Evolutionary conservation across 2,888 invertebrate species (phyloP).

Genomic region (Oxyteleia sp.): DNA sequence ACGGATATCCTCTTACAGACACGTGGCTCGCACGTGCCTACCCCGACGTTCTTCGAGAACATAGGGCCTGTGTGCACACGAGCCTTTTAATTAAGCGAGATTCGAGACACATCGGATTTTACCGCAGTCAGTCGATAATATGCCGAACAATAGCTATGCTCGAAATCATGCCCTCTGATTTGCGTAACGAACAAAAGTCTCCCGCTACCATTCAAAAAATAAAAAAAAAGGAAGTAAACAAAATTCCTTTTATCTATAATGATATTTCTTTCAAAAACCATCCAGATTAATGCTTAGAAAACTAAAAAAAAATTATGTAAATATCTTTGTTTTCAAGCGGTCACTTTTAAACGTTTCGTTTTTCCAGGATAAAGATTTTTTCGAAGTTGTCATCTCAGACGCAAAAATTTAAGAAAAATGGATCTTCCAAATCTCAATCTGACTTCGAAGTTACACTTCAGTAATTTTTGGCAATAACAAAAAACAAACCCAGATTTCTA

Average conservation of each 20-base stretch:
- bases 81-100: constrained; percentile 86
- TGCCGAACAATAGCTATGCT: constrained; percentile 57
- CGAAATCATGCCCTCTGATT: constrained; percentile 44
- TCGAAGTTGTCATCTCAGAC: neutral
- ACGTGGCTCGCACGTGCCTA: constrained; percentile 87
- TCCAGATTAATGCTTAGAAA: neutral
- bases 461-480: constrained; percentile 38
- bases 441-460: constrained; percentile 32
- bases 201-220: constrained; percentile 9
- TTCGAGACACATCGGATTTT: constrained; percentile 84
- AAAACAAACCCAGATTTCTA: constrained; percentile 8
- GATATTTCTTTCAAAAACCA: constrained; percentile 10
- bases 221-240: too few species aligned
- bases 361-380: constrained; percentile 25
- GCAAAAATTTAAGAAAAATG: neutral
- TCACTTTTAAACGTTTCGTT: constrained; percentile 6
- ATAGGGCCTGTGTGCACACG: constrained; percentile 75
- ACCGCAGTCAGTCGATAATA: constrained; percentile 71
- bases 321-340: neutral
- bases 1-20: constrained; percentile 88
- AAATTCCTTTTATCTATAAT: neutral
- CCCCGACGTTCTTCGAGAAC: constrained; percentile 78
- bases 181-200: constrained; percentile 60
- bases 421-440: constrained; percentile 7
- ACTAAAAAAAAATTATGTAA: neutral